Conservation (phyloP, 1,140 invertebrate species). For the Pseudomyrmex gracilis region DNA sequence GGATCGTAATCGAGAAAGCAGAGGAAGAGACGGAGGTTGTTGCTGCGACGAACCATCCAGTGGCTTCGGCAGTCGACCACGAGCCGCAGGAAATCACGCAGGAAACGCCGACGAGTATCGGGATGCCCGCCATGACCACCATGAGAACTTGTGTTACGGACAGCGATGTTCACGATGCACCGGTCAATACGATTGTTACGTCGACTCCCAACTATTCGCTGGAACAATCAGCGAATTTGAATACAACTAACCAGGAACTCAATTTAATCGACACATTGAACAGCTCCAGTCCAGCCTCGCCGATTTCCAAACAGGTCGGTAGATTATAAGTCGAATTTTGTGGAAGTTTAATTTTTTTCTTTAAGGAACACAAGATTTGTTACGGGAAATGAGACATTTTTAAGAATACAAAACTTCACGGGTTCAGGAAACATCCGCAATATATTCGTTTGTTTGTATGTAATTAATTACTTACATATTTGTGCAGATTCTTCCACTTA, state of each 20-base stretch:
- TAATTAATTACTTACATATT: neutral
- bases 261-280: slow-evolving; percentile 56
- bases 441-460: neutral
- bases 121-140: slow-evolving; percentile 11
- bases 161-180: slow-evolving; percentile 52
- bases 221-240: slow-evolving; percentile 69
- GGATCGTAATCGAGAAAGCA: slow-evolving; percentile 78
- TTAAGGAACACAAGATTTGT: neutral
- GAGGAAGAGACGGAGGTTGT: slow-evolving; percentile 63
- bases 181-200: slow-evolving; percentile 12
- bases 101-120: slow-evolving; percentile 58
- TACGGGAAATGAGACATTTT: too few relatives aligned
- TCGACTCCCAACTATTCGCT: slow-evolving; percentile 22
- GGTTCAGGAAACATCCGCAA: neutral
- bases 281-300: slow-evolving; percentile 77
- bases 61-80: slow-evolving; percentile 73
- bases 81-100: slow-evolving; percentile 72
- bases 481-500: slow-evolving; percentile 80
- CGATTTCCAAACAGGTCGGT: slow-evolving; percentile 80
- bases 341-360: slow-evolving; percentile 17
- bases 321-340: neutral
- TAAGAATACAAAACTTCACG: too few relatives aligned
- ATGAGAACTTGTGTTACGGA: slow-evolving; percentile 47
- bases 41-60: slow-evolving; percentile 63
- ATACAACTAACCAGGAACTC: slow-evolving; percentile 60